These are phyloP conservation scores for Masnerella sp. DNA, from an alignment of 2,888 invertebrate genomes.

Conservation along the genomic window DNA sequence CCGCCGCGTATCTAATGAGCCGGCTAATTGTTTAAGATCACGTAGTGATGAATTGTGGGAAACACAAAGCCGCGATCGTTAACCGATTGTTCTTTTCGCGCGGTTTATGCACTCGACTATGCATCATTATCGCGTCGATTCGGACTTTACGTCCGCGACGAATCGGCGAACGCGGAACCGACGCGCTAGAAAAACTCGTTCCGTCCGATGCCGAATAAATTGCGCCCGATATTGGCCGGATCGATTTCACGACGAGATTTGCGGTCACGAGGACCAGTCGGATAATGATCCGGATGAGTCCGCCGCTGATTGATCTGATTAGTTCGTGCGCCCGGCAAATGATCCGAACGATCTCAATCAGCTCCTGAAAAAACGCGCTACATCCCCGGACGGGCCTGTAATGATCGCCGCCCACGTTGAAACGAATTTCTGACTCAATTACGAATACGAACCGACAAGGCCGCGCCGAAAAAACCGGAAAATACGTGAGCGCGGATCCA, in stretches of 20 bases:
- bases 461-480: constrained; percentile 32
- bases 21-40: constrained; percentile 58
- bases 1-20: constrained; percentile 58
- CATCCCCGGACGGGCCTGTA: constrained; percentile 64
- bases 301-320: constrained; percentile 76
- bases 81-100: constrained; percentile 47
- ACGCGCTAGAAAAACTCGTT: neutral
- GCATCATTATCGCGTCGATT: constrained; percentile 48
- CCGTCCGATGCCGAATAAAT: neutral
- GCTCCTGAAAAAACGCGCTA: constrained; percentile 72
- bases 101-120: constrained; percentile 37
- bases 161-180: constrained; percentile 32
- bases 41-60: constrained; percentile 58
- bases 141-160: constrained; percentile 38
- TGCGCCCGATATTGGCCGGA: constrained; percentile 42
- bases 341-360: constrained; percentile 75
- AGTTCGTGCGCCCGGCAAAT: constrained; percentile 73
- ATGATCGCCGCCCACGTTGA: constrained; percentile 74
- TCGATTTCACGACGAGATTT: constrained; percentile 73
- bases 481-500: constrained; percentile 46
- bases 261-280: constrained; percentile 69
- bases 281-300: constrained; percentile 72
- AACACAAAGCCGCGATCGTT: constrained; percentile 49
- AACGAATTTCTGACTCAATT: constrained; percentile 64
- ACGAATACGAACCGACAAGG: constrained; percentile 42